Evolutionary conservation across 2,888 invertebrate species (phyloP), one percentile per base, ranked within the genome.

Genomic region (Villa cingulata): DNA sequence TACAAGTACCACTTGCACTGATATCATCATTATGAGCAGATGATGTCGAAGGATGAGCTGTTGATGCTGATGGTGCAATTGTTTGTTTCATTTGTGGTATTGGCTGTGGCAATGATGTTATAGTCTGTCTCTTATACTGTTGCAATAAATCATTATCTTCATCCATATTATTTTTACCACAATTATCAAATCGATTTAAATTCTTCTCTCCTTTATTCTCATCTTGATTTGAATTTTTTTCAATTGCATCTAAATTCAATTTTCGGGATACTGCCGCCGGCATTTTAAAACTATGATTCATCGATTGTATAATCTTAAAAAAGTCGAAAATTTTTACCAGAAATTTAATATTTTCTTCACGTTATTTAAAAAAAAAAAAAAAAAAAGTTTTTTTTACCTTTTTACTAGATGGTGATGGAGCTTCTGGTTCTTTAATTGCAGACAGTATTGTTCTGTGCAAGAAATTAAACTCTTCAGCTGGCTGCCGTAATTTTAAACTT

Each of bases 401-500:
- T 64, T 79, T 77, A 55, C 77, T 77, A 3, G 78, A 65, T 0
- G 81, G 80, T 6, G 80, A 80, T 15, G 74, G 72, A 2, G 72
- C 71, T 51, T 73, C 71, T 1, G 62, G 57, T 27, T 62, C 62
- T 1, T 55, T 52, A 3, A 42, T 46, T 15, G 57, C 58, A 0
- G 63, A 62, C 37, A 68, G 52, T 18, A 64, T 57, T 36, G 65
- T 60, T 10, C 63, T 59, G 58, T 56, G 66, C 38, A 64, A 63
- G 46, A 64, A 63, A 23, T 75, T 75, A 16, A 16, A 27, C 61
- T 81, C 81, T 20, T 71, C 65, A 1, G 77, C 77, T 2, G 78
- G 73, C 29, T 70, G 70, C 41, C 74, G 73, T 4, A 68, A 68
- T 54, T 75, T 74, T 15, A 86, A 79, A 57, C 89, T 85, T 51